Evolutionary conservation across 1,140 invertebrate species (phyloP).

Genomic region (Phymorhynchus buccinoides): DNA sequence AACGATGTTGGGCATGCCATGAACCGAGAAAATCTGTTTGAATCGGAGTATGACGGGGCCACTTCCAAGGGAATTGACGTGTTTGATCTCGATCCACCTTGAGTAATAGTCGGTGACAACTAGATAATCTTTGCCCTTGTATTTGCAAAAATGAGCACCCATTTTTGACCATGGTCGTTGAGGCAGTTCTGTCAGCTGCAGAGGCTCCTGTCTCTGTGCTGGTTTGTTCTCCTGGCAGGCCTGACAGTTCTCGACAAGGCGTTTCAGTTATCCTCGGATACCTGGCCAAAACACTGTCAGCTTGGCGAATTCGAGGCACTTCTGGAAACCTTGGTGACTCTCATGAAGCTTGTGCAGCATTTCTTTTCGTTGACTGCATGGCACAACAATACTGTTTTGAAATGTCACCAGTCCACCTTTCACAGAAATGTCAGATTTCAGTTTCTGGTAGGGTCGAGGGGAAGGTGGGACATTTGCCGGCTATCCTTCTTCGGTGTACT

Average conservation of each 20-base stretch:
- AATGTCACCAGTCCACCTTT: neutral
- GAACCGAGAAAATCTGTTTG: neutral
- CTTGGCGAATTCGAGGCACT: neutral
- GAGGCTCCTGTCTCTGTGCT: constrained; percentile 40
- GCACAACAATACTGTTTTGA: constrained; percentile 43
- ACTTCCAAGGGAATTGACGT: neutral
- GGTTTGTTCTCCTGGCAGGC: constrained; percentile 42
- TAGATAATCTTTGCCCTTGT: constrained; percentile 42
- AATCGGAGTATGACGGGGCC: neutral
- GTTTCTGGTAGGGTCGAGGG: neutral
- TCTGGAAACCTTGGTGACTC: constrained; percentile 29
- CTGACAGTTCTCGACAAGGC: constrained; percentile 28
- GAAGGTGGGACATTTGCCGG: neutral
- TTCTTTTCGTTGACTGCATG: constrained; percentile 27
- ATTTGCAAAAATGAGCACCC: constrained; percentile 34
- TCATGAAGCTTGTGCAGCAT: constrained; percentile 41
- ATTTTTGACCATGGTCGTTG: constrained; percentile 44
- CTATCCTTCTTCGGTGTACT: constrained; percentile 29
- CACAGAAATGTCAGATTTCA: neutral
- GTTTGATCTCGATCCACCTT: constrained; percentile 43
- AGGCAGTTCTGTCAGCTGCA: constrained; percentile 38
- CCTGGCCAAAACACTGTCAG: neutral
- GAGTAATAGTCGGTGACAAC: constrained; percentile 50
- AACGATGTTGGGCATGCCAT: constrained; percentile 55
- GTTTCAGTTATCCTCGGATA: neutral